Conservation (phyloP, 2,797 vertebrate genomes). For the Microctenopoma lineatum region DNA sequence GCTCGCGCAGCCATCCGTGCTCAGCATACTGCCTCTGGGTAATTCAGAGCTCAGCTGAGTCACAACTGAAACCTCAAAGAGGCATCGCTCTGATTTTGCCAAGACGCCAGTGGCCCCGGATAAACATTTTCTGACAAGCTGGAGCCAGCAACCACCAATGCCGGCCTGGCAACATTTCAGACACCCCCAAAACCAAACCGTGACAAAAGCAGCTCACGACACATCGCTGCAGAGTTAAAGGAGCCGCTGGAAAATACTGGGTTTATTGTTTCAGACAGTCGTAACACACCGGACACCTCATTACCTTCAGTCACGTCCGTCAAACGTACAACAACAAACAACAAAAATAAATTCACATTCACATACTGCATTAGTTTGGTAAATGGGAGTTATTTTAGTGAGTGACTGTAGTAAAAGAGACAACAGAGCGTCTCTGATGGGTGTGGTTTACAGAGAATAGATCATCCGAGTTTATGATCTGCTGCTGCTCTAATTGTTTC, state of each 20-base stretch:
- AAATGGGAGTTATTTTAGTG: too few relatives aligned
- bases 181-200: neutral
- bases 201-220: conserved; percentile 5
- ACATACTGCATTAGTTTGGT: too few relatives aligned
- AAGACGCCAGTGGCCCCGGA: conserved; percentile 31
- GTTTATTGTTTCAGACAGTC: neutral
- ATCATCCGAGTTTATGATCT: neutral
- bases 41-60: conserved; percentile 51
- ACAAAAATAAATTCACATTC: too few relatives aligned
- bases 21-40: conserved; percentile 36
- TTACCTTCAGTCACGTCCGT: neutral
- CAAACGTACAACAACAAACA: neutral
- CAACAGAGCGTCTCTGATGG: neutral
- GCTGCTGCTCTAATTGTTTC: neutral
- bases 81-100: conserved; percentile 39
- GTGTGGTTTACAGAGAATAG: neutral
- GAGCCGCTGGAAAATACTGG: neutral
- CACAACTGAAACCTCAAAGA: conserved; percentile 45
- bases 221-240: neutral
- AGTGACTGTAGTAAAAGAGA: too few relatives aligned
- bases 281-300: neutral
- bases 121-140: conserved; percentile 41
- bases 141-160: conserved; percentile 11
- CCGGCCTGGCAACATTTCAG: conserved; percentile 16
- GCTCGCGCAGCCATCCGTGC: conserved; percentile 3